These are phyloP conservation scores for Venusia cambrica DNA, from an alignment of 2,888 invertebrate species.

Conservation along the genomic window DNA sequence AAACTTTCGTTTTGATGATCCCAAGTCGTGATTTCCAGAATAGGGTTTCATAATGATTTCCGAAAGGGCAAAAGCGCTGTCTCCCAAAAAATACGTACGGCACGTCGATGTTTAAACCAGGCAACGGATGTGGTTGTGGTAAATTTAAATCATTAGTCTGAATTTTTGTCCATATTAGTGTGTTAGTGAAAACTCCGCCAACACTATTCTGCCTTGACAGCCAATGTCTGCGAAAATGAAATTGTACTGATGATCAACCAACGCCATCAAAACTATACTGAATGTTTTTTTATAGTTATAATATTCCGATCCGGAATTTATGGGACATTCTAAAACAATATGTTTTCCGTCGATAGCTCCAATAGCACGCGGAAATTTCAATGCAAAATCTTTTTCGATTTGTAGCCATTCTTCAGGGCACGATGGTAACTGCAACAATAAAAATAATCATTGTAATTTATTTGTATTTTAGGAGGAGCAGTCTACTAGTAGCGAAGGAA, in stretches of 20 bases:
- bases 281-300: slow-evolving; percentile 11
- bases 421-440: slow-evolving; percentile 15
- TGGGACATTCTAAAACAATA: slow-evolving; percentile 7
- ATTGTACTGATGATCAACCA: slow-evolving; percentile 9
- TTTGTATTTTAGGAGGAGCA: slow-evolving; percentile 2
- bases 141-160: slow-evolving; percentile 27
- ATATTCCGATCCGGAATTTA: slow-evolving; percentile 7
- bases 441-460: slow-evolving; percentile 6
- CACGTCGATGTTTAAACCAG: slow-evolving; percentile 24
- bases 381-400: slow-evolving; percentile 14
- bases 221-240: slow-evolving; percentile 14
- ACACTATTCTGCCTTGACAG: slow-evolving; percentile 13
- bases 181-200: slow-evolving; percentile 13
- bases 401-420: slow-evolving; percentile 11
- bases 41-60: slow-evolving; percentile 30
- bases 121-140: slow-evolving; percentile 27
- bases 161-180: slow-evolving; percentile 26
- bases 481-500: slow-evolving; percentile 2
- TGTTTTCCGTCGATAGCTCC: too few species aligned
- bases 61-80: slow-evolving; percentile 29
- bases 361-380: slow-evolving; percentile 8
- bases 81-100: slow-evolving; percentile 28
- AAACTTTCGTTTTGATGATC: slow-evolving; percentile 23
- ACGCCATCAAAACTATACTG: slow-evolving; percentile 12
- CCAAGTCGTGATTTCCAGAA: slow-evolving; percentile 26